A percentile compares a stretch with the other conserved stretches of the same genome.
phyloP scores from a whole-genome alignment of 2,888 invertebrate genomes.

The Cistogaster globosa region DNA sequence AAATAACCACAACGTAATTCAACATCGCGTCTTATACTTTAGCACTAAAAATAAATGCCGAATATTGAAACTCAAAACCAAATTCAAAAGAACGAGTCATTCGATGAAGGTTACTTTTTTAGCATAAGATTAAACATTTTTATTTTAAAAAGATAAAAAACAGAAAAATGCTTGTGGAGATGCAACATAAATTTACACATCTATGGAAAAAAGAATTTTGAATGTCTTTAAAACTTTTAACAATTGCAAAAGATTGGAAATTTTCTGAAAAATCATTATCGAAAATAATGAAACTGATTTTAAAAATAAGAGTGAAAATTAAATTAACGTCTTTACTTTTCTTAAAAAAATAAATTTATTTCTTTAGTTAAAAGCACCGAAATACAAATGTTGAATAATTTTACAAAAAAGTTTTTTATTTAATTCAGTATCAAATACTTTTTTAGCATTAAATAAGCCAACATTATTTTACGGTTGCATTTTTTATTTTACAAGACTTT shows the following conservation, averaged over 20 bases:
- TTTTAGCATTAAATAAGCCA: no score
- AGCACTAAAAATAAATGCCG: background rate
- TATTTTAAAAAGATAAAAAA: background rate
- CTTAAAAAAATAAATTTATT: no score
- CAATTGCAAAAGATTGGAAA: background rate
- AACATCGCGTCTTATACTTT: background rate
- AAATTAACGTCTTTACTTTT: no score
- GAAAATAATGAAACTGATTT: background rate
- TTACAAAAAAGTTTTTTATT: no score
- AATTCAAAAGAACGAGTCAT: background rate
- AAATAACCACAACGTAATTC: background rate
- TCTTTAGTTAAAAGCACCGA: no score
- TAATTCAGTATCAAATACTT: no score
- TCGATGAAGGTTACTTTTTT: slow-evolving; percentile 14
- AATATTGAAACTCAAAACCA: background rate
- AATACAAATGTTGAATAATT: no score
- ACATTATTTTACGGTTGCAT: no score
- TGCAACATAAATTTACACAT: slow-evolving; percentile 13
- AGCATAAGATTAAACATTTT: background rate
- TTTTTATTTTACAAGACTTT: no score
- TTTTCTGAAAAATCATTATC: no score
- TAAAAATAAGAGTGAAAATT: background rate
- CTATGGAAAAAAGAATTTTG: background rate
- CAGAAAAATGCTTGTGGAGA: background rate
- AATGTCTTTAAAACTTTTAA: background rate